Evolutionary conservation across 2,888 invertebrate genomes (phyloP).

Genomic region (Coleophora deauratella): DNA sequence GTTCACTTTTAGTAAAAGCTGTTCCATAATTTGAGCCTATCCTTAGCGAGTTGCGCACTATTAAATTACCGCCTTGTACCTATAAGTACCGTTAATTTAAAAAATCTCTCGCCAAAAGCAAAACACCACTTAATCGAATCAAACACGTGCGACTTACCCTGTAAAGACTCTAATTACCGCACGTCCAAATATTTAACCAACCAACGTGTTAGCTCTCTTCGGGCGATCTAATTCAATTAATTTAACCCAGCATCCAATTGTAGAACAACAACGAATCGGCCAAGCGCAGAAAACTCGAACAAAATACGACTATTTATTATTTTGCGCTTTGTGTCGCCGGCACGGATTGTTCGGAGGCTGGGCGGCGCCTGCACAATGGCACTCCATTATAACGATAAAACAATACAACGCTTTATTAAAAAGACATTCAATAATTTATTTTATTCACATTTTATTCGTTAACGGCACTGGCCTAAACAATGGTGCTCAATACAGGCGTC

Average conservation of each 20-base stretch:
- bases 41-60: too few species aligned
- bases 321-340: slow-evolving; percentile 54
- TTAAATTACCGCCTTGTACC: too few species aligned
- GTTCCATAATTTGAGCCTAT: too few species aligned
- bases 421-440: slow-evolving; percentile 73
- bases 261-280: slow-evolving; percentile 61
- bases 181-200: slow-evolving; percentile 55
- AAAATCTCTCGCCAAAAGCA: too few species aligned
- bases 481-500: slow-evolving; percentile 43
- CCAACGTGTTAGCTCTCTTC: slow-evolving; percentile 51
- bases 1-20: too few species aligned
- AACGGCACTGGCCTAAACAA: slow-evolving; percentile 45
- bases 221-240: slow-evolving; percentile 63
- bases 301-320: slow-evolving; percentile 72
- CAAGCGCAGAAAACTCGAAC: slow-evolving; percentile 58
- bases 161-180: slow-evolving; percentile 34
- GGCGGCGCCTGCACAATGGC: slow-evolving; percentile 57
- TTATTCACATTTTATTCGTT: slow-evolving; percentile 67
- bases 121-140: too few species aligned
- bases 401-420: slow-evolving; percentile 70
- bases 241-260: slow-evolving; percentile 58
- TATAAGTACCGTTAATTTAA: too few species aligned
- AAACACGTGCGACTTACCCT: slow-evolving; percentile 32
- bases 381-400: slow-evolving; percentile 64
- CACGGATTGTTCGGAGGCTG: slow-evolving; percentile 36